Evolutionary conservation across 1,140 invertebrate species (phyloP).

Genomic region (Brachionus plicatilis): DNA sequence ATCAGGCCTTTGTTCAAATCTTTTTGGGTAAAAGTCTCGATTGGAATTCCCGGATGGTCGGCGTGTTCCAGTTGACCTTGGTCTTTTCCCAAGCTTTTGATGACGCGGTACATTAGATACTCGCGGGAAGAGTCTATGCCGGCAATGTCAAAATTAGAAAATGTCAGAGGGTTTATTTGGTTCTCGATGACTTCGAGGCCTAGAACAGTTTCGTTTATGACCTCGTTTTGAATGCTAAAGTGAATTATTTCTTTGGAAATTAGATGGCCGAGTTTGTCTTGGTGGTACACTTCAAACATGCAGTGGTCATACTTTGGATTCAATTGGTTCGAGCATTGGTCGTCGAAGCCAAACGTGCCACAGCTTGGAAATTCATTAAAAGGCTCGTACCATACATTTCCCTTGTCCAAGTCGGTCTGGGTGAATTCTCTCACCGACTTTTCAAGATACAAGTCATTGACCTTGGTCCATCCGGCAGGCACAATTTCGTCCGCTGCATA

Average conservation of each 20-base stretch:
- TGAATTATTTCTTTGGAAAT: constrained; percentile 35
- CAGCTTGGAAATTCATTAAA: background rate
- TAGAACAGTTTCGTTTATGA: constrained; percentile 27
- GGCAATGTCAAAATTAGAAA: constrained; percentile 40
- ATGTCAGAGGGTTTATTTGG: constrained; percentile 9
- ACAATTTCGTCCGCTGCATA: background rate
- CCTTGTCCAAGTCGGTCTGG: constrained; percentile 31
- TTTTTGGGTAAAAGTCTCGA: constrained; percentile 3
- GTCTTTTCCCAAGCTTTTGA: constrained; percentile 17
- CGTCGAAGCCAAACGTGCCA: background rate
- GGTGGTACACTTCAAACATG: constrained; percentile 35
- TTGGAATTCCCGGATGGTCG: background rate
- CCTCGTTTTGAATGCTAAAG: constrained; percentile 26
- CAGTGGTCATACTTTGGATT: constrained; percentile 27
- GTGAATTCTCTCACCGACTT: background rate
- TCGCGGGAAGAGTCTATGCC: constrained; percentile 14
- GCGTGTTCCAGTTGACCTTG: constrained; percentile 26
- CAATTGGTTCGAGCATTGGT: background rate
- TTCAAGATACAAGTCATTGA: constrained; percentile 16
- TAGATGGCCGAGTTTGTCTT: background rate
- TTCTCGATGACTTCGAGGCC: constrained; percentile 18
- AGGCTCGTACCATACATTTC: constrained; percentile 37
- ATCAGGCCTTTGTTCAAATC: constrained; percentile 30
- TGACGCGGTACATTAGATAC: constrained; percentile 13
- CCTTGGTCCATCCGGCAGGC: constrained; percentile 1